These are phyloP conservation scores for Eupeodes luniger DNA, from an alignment of 2,888 invertebrate species.

Conservation along the genomic window DNA sequence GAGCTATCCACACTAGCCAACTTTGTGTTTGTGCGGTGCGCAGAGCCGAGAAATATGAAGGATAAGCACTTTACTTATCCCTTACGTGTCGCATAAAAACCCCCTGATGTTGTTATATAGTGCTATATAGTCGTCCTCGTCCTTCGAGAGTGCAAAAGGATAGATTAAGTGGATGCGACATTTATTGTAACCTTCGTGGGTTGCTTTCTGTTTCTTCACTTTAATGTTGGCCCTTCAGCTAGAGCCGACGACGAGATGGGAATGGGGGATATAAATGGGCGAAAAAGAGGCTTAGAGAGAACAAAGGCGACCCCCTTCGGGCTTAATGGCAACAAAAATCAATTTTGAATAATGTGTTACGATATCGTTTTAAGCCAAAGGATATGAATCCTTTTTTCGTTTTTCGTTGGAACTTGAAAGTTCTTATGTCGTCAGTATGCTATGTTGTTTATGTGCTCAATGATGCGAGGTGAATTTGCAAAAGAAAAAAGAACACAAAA, in stretches of 20 bases:
- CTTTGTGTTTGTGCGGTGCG: conserved; percentile 49
- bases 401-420: background rate
- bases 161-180: conserved; percentile 74
- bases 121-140: background rate
- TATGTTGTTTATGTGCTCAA: conserved; percentile 37
- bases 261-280: background rate
- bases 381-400: conserved; percentile 49
- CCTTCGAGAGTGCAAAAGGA: conserved; percentile 57
- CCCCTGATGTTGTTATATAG: background rate
- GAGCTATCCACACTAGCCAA: conserved; percentile 40
- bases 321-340: conserved; percentile 55
- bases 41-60: conserved; percentile 52
- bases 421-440: background rate
- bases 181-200: conserved; percentile 73
- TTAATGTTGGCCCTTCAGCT: conserved; percentile 42
- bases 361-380: conserved; percentile 54
- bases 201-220: conserved; percentile 31
- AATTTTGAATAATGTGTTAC: conserved; percentile 59
- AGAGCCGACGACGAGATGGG: background rate
- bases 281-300: conserved; percentile 47
- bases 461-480: conserved; percentile 45
- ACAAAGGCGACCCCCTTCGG: conserved; percentile 17
- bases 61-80: conserved; percentile 55
- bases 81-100: conserved; percentile 14
- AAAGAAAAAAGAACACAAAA: background rate